phyloP scores from a whole-genome alignment of 2,797 vertebrate genomes.

The Carcharodon carcharias region DNA sequence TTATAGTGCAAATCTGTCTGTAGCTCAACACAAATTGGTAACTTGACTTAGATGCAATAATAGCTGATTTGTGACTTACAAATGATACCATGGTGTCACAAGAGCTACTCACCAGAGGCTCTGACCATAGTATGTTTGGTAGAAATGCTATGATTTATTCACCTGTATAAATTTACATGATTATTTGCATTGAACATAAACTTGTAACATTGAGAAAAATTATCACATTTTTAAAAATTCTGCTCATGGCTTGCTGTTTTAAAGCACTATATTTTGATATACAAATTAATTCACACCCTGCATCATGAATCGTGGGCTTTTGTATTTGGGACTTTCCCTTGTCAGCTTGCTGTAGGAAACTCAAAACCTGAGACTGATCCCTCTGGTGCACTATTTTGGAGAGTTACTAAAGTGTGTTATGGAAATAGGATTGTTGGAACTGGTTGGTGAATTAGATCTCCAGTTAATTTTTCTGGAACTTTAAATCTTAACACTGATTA shows the following conservation, averaged over 20 bases:
- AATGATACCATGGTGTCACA: too few relatives aligned
- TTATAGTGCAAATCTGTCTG: background rate
- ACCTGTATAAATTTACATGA: too few relatives aligned
- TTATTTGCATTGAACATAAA: too few relatives aligned
- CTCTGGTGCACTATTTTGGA: background rate
- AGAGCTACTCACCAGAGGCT: too few relatives aligned
- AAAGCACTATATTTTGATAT: too few relatives aligned
- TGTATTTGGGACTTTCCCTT: background rate
- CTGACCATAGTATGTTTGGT: too few relatives aligned
- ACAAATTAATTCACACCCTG: too few relatives aligned
- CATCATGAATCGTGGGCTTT: background rate
- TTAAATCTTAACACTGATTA: background rate
- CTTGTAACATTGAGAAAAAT: too few relatives aligned
- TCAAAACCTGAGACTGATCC: background rate
- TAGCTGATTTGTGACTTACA: too few relatives aligned
- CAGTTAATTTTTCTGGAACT: background rate
- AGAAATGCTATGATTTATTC: too few relatives aligned
- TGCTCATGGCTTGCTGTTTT: too few relatives aligned
- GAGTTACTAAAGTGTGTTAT: background rate
- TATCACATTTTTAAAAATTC: too few relatives aligned
- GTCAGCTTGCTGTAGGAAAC: background rate
- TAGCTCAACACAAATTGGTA: background rate
- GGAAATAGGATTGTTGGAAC: background rate
- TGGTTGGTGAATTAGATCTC: background rate
- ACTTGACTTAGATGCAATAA: background rate